phyloP scores from a whole-genome alignment of 2,888 invertebrate species.

The Drosophila phalerata region DNA sequence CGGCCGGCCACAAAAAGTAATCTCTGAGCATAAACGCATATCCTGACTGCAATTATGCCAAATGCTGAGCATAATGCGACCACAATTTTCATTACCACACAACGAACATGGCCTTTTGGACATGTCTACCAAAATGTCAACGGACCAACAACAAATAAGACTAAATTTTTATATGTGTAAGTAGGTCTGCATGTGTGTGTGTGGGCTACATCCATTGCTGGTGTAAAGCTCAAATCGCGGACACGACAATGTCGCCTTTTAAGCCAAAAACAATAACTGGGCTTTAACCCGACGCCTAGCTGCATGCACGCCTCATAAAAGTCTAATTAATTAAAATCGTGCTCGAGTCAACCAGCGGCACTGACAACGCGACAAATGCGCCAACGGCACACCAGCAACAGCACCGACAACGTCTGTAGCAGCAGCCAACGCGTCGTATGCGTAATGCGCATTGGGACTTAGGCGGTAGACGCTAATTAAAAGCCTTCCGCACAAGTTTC shows the following conservation, averaged over 20 bases:
- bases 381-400: conserved; percentile 32
- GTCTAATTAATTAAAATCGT: conserved; percentile 84
- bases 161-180: conserved; percentile 58
- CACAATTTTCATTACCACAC: conserved; percentile 76
- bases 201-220: conserved; percentile 28
- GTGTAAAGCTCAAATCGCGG: conserved; percentile 62
- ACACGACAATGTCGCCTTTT: conserved; percentile 58
- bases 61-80: conserved; percentile 77
- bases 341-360: conserved; percentile 69
- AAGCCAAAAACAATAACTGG: conserved; percentile 70
- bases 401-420: conserved; percentile 24
- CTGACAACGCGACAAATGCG: conserved; percentile 60
- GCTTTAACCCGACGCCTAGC: conserved; percentile 71
- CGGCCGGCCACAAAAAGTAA: conserved; percentile 74
- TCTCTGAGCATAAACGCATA: conserved; percentile 78
- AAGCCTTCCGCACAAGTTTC: conserved; percentile 71
- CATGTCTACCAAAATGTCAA: conserved; percentile 51
- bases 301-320: conserved; percentile 78
- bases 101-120: conserved; percentile 44
- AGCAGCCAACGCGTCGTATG: conserved; percentile 69
- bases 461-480: conserved; percentile 72
- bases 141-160: conserved; percentile 39
- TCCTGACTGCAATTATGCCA: conserved; percentile 74
- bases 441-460: conserved; percentile 75
- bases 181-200: not conserved